phyloP scores from a whole-genome alignment of 2,113 vertebrate genomes.

The Lampris incognitus region DNA sequence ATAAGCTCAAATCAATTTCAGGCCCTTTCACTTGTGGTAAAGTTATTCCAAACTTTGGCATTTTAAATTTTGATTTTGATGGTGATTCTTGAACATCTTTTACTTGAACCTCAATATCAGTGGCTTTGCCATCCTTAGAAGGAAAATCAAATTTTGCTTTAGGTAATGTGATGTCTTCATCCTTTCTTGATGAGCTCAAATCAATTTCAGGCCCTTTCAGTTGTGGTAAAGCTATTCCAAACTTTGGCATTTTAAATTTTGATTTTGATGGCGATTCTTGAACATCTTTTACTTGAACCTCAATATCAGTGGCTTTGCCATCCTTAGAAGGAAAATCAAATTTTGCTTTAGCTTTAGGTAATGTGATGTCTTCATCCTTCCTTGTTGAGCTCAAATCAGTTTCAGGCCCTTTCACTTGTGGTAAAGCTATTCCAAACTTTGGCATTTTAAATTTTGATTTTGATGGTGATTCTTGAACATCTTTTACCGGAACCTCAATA shows the following conservation, averaged over 20 bases:
- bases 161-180: constrained; percentile 11
- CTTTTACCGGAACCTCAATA: constrained; percentile 17
- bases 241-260: constrained; percentile 50
- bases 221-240: constrained; percentile 49
- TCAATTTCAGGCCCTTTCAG: constrained; percentile 34
- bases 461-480: not conserved
- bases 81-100: not conserved
- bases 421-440: constrained; percentile 33
- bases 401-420: constrained; percentile 29
- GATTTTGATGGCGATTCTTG: not conserved
- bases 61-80: constrained; percentile 25
- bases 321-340: constrained; percentile 18
- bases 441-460: constrained; percentile 41
- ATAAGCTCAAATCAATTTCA: constrained; percentile 23
- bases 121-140: constrained; percentile 15
- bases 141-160: constrained; percentile 18
- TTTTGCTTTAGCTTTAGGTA: constrained; percentile 24
- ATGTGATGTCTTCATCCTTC: constrained; percentile 18
- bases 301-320: not conserved
- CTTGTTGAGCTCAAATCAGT: constrained; percentile 29
- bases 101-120: constrained; percentile 19
- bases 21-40: constrained; percentile 29
- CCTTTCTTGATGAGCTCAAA: constrained; percentile 14
- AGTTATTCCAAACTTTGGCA: constrained; percentile 43
- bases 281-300: constrained; percentile 17